Evolutionary conservation across 2,888 invertebrate species (phyloP), one percentile per base, ranked within the genome.

Genomic region (Netelia inedita): DNA sequence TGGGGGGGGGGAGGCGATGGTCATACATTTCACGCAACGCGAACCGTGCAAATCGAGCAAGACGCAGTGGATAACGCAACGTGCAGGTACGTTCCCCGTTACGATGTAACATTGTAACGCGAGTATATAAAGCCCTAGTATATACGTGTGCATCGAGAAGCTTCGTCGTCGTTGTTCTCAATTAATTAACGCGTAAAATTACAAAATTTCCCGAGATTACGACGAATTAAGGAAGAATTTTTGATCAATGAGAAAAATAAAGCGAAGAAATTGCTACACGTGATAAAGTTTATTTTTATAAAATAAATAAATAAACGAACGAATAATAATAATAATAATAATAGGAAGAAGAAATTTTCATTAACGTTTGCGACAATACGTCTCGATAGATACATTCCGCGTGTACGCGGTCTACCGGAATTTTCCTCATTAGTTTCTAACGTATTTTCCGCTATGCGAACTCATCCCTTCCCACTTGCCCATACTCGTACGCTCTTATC

Each of bases 21-120:
- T 16, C 14, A 43, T 21, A 66, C 76, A 71, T 82, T 82, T 82
- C 82, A 72, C 72, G 76, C 65, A 78, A 76, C 78, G 16, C 78
- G 43, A 66, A 66, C 73, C 66, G 41, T 76, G 75, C 82, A 65
- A 65, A 65, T 63, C 63, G 57, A 41, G 61, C 66, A 35, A 50
- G 73, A 73, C 73, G 19, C 66, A 59, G 23, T 46, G 35, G n/a
- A 72, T 21, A 71, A 19, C 57, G 19, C 57, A 8, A 35, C 68
- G 55, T 71, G 9, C 55, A 50, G 28, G 28, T 35, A 72, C 35
- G 19, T 55, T 16, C 9, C 21, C 23, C 35, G 55, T 19, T 53
- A 53, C 43, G 23, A 28, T 61, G 5, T n/a, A n/a, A 28, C 28
- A 21, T 8, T n/a, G 28, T 61, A 61, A 61, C n/a, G 23, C 28